These are phyloP conservation scores for Anomalospiza imberbis DNA, from an alignment of 2,797 vertebrate species.

Conservation along the genomic window DNA sequence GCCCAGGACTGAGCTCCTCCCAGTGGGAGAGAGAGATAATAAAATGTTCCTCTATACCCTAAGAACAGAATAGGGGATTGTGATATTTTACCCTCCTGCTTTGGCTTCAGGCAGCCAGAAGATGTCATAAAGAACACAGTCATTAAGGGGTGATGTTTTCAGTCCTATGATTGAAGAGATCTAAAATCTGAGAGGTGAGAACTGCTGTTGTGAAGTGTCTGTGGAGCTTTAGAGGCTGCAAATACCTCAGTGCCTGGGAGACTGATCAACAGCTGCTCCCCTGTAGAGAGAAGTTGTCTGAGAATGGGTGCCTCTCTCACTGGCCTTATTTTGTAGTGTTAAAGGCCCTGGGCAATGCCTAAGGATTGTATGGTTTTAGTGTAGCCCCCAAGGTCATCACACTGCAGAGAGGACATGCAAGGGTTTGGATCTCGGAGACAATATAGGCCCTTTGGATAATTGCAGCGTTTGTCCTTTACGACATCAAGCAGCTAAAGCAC, in stretches of 20 bases:
- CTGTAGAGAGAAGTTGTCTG: background rate
- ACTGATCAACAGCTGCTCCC: background rate
- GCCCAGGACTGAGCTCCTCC: background rate
- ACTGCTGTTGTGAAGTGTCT: background rate
- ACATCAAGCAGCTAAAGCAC: too few species aligned
- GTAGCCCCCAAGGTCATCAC: background rate
- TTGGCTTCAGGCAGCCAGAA: background rate
- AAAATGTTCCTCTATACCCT: background rate
- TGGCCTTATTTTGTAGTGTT: background rate
- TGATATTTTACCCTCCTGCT: background rate
- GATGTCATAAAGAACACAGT: accelerated
- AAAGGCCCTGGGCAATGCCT: background rate
- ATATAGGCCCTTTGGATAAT: background rate
- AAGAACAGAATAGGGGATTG: background rate
- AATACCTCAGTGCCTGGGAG: background rate
- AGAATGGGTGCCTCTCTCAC: background rate
- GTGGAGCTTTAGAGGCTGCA: background rate
- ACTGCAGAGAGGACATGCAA: background rate
- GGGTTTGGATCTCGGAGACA: background rate
- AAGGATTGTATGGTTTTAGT: background rate
- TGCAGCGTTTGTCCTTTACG: too few species aligned
- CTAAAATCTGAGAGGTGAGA: background rate
- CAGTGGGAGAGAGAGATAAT: background rate
- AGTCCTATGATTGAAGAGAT: background rate
- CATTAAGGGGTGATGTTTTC: background rate